A percentile compares a stretch with the other conserved stretches of the same genome.
Conservation (phyloP, 2,113 vertebrate genomes). For the Oostethus manadensis region DNA sequence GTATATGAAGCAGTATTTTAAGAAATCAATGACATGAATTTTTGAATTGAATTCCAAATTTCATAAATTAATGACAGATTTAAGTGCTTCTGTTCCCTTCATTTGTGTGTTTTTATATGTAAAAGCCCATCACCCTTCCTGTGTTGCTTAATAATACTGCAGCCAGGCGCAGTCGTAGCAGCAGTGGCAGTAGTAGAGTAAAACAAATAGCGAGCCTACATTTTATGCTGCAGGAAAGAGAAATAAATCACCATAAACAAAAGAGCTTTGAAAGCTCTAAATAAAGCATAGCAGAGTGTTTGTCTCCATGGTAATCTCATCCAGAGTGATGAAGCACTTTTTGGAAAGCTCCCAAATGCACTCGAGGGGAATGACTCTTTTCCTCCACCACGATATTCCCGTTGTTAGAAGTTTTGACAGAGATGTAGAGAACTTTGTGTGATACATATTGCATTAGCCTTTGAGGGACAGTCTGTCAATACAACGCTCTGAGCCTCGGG, state of each 20-base stretch:
- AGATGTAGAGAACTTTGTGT: neutral
- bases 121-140: too few relatives aligned
- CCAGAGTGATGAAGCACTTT: conserved; percentile 15
- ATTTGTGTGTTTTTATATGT: neutral
- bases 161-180: too few relatives aligned
- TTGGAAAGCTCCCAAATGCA: conserved; percentile 11
- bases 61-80: too few relatives aligned
- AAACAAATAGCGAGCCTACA: neutral
- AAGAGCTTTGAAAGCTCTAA: neutral
- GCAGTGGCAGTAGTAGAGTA: too few relatives aligned
- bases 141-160: too few relatives aligned
- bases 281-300: conserved; percentile 16
- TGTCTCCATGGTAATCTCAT: conserved; percentile 31
- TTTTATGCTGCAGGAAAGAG: neutral
- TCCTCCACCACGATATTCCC: neutral
- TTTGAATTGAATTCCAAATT: too few relatives aligned
- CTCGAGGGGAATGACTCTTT: neutral
- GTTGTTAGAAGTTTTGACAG: conserved; percentile 1
- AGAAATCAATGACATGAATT: too few relatives aligned
- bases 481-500: conserved; percentile 44
- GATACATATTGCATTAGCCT: conserved; percentile 5
- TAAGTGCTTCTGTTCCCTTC: too few relatives aligned
- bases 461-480: conserved; percentile 42
- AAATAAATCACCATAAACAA: conserved; percentile 13
- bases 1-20: too few relatives aligned